phyloP scores from a whole-genome alignment of 2,113 vertebrate genomes.

The Eurypyga helias region DNA sequence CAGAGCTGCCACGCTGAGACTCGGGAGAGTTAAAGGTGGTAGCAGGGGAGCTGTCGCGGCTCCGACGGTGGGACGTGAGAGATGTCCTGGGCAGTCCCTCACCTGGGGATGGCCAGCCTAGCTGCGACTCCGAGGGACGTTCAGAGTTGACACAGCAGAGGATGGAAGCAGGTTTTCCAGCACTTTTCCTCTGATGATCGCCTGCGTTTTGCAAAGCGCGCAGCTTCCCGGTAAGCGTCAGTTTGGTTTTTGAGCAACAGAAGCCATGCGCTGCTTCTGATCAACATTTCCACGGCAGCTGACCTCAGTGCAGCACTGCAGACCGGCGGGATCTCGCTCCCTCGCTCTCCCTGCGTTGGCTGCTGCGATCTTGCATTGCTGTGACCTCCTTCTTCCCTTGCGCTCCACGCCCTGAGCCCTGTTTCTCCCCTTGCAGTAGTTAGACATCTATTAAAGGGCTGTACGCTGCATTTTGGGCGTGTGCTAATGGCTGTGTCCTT shows the following conservation, averaged over 20 bases:
- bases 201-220: not conserved
- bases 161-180: not conserved
- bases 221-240: not conserved
- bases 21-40: not conserved
- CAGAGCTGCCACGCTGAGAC: not conserved
- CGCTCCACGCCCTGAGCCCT: not conserved
- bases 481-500: not conserved
- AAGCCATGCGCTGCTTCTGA: not conserved
- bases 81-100: not conserved
- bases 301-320: not conserved
- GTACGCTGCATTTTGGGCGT: not conserved
- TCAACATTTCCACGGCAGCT: not conserved
- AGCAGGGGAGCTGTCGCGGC: fast-evolving
- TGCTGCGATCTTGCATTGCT: not conserved
- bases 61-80: fast-evolving
- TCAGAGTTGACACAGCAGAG: not conserved
- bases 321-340: not conserved
- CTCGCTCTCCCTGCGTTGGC: not conserved
- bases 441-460: not conserved
- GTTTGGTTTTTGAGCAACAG: not conserved
- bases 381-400: not conserved
- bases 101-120: not conserved
- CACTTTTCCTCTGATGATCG: not conserved
- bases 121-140: not conserved
- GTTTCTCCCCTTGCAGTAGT: not conserved